Evolutionary conservation across 2,797 vertebrate species (phyloP), one percentile per base, ranked within the genome.

Genomic region (Oceanodroma leucorhoa): DNA sequence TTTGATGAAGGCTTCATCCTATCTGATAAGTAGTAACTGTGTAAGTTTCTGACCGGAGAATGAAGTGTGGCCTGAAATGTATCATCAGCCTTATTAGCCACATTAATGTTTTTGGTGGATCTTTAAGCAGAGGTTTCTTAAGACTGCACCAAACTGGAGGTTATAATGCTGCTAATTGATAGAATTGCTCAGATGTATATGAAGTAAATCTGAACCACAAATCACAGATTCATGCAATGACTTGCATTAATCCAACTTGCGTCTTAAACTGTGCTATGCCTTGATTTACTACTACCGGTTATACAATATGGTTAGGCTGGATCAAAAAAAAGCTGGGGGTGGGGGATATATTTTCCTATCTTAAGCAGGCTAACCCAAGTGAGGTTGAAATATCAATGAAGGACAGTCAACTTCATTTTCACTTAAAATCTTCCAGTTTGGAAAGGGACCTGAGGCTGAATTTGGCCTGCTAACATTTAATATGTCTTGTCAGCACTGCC

Each of bases 311-410:
- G 50, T 54, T 76, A 76, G 29, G 5, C 24, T 65, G 38, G 17
- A 62, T 2, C 2, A 29, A 81, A 89, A 80, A 21, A 27, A 34
- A 24, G 3, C 10, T 10, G 14, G 36, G n/a, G 5, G 9, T 15
- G 11, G 15, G 29, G 14, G 8, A 40, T 11, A 5, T 70, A 36
- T 66, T 54, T 83, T 75, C 26, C 62, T 22, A 29, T 50, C 51
- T 83, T 67, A 76, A 71, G 5, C 8, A 75, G 30, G 23, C 3
- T 62, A 62, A 57, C 16, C 30, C 58, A 91, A 5, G 6, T 36
- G 46, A 76, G 20, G 30, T 7, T 69, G n/a, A 85, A 91, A 78
- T 75, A 94, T 18, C 55, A 87, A 21, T n/a, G 32, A 77, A 73
- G 15, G 27, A 72, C 1, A 5, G 23, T 30, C 38, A 87, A 76